A percentile compares a stretch with the other conserved stretches of the same genome.
Conservation (phyloP, 2,797 vertebrate genomes). For the Ispidina lecontei region DNA sequence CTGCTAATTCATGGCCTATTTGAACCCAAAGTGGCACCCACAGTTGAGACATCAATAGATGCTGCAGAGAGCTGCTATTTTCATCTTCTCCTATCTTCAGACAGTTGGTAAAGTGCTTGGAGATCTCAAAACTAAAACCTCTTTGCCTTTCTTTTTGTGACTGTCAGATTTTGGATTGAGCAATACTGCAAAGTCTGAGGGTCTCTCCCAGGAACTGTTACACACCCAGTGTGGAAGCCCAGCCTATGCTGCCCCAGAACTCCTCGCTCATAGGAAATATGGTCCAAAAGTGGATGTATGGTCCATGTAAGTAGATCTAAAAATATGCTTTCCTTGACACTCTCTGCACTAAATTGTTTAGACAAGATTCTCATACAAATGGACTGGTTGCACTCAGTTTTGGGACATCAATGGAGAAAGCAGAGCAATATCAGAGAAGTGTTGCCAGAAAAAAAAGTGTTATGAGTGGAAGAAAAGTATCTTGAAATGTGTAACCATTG, state of each 20-base stretch:
- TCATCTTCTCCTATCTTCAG: neutral
- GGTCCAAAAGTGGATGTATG: constrained; percentile 89
- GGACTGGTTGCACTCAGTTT: neutral
- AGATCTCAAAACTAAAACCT: neutral
- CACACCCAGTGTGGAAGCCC: constrained; percentile 88
- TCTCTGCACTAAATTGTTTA: neutral
- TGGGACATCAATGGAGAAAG: neutral
- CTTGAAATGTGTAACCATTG: neutral
- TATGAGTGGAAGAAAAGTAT: neutral
- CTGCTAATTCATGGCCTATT: neutral
- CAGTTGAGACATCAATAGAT: neutral
- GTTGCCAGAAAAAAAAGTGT: neutral
- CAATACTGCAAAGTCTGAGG: constrained; percentile 84
- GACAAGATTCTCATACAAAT: neutral
- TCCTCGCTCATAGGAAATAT: constrained; percentile 88
- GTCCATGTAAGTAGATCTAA: constrained; percentile 84
- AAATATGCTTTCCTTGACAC: neutral
- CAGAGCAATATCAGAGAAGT: neutral
- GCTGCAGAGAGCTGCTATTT: neutral
- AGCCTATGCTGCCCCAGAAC: constrained; percentile 86
- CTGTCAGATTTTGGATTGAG: constrained; percentile 88
- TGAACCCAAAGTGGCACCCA: neutral
- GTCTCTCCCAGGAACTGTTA: constrained; percentile 85
- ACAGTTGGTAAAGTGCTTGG: neutral
- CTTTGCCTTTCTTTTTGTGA: constrained; percentile 2